Evolutionary conservation across 2,888 invertebrate genomes (phyloP).

Genomic region (Ashinkailepas kermadecensis): DNA sequence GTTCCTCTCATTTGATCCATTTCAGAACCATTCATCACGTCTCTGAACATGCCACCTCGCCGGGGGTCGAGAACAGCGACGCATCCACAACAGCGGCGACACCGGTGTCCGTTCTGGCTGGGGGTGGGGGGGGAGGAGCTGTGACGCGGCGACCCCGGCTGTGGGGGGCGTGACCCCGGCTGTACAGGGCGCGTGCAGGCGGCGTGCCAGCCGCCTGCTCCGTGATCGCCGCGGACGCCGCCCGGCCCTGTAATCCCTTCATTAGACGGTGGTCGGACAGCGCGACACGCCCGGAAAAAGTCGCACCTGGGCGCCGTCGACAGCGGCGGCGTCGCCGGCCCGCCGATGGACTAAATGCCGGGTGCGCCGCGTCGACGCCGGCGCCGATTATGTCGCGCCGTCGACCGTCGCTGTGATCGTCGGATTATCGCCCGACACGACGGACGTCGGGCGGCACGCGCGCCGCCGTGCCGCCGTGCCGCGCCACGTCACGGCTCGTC

Average conservation of each 20-base stretch:
- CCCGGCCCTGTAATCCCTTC: neutral
- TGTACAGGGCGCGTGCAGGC: neutral
- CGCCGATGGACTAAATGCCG: neutral
- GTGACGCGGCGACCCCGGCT: neutral
- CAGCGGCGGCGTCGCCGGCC: neutral
- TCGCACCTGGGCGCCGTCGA: neutral
- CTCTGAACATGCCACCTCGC: too few species aligned
- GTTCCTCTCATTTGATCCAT: too few species aligned
- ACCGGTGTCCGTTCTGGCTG: too few species aligned
- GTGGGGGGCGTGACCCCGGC: neutral
- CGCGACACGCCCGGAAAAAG: neutral
- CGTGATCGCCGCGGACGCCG: neutral
- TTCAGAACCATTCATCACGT: too few species aligned
- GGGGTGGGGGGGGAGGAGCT: too few species aligned
- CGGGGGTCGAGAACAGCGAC: too few species aligned
- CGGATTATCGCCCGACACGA: slow-evolving; percentile 4
- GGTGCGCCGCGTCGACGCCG: neutral
- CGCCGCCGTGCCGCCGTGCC: too few species aligned
- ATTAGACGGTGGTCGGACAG: neutral
- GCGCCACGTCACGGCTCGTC: neutral
- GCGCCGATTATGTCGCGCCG: neutral
- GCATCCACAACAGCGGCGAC: too few species aligned
- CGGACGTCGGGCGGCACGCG: neutral
- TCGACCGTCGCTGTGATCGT: neutral
- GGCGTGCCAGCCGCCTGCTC: neutral